Base-by-base conservation (phyloP, 2,797 vertebrate species). In the Corythornis leucogaster region DNA sequence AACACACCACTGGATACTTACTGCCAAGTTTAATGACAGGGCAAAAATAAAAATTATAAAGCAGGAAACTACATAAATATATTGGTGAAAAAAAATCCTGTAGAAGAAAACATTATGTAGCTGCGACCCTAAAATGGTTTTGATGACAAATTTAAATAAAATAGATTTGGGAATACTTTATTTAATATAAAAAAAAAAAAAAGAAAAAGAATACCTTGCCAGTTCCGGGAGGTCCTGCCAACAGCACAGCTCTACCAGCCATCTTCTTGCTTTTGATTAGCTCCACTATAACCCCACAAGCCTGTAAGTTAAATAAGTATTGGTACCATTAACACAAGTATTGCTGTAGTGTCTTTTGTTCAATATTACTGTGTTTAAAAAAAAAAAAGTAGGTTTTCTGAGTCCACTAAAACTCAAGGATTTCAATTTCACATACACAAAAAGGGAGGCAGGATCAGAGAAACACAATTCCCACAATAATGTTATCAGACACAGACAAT, bases 211-310 rank as follows among this genome's bases (percentile, higher is more conserved):
- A 73, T 97, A 99, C 99, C 98, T 99, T 99, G 97, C 99, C 99
- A 96, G 99, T 99, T 94, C 99, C 99, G 51, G 99, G 99, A 78
- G 99, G 99, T 82, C 99, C 99, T 33, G 99, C 99, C 93, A 99
- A 97, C 93, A 99, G 97, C 82, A 99, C 95, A 8, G 99, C 99
- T 96, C 99, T 98, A 80, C 99, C 99, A 93, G 99, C 98, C 99
- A 99, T 99, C 96, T 99, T 99, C 98, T 99, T 99, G 85, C 98
- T 98, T 95, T 98, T 99, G 97, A 99, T 99, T 84, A 99, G 97
- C 86, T 99, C 99, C 31, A 99, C 99, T 92, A 99, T 99, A 92
- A 99, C 98, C 7, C 99, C 99, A 97, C 99, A 99, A 33, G 99
- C 99, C 99, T 99, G 3, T 2, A 96, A 87, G 31, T 92, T 75